Conservation (phyloP, 2,113 vertebrate genomes). For the Uropsilus gracilis region DNA sequence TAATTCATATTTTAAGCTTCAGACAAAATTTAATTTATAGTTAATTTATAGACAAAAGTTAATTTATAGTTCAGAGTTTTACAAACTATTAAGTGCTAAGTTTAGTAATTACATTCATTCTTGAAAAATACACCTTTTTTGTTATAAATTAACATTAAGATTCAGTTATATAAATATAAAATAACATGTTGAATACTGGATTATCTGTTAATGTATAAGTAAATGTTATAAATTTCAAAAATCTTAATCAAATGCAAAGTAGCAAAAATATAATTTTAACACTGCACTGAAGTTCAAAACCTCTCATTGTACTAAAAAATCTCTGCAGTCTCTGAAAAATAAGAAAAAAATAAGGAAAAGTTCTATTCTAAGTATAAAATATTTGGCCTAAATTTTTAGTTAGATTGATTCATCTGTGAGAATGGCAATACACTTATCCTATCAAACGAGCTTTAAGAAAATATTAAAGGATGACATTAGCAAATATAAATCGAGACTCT, state of each 20-base stretch:
- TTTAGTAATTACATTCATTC: slow-evolving; percentile 35
- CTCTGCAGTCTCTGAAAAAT: background rate
- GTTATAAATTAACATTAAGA: slow-evolving; percentile 38
- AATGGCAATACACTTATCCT: slow-evolving; percentile 39
- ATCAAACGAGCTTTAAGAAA: slow-evolving; percentile 19
- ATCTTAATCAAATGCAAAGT: slow-evolving; percentile 33
- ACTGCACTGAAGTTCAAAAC: slow-evolving; percentile 11
- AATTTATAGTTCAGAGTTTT: slow-evolving; percentile 41
- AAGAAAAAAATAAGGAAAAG: background rate
- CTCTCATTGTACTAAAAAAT: slow-evolving; percentile 18
- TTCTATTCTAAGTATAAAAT: slow-evolving; percentile 28
- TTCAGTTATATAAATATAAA: slow-evolving; percentile 29
- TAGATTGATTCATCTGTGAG: slow-evolving; percentile 24
- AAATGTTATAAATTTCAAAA: slow-evolving; percentile 29
- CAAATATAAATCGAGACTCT: slow-evolving; percentile 64
- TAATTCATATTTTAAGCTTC: slow-evolving; percentile 26
- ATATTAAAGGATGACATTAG: slow-evolving; percentile 72
- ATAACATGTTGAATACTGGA: slow-evolving; percentile 23
- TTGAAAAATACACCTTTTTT: slow-evolving; percentile 28
- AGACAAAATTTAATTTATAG: too few species aligned
- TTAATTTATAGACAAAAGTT: slow-evolving; percentile 33
- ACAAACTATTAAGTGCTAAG: background rate
- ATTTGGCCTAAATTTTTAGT: slow-evolving; percentile 49
- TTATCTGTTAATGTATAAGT: slow-evolving; percentile 34
- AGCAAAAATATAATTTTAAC: slow-evolving; percentile 34